Base-by-base conservation (phyloP, 2,888 invertebrate species). In the Osmoderma eremita region DNA sequence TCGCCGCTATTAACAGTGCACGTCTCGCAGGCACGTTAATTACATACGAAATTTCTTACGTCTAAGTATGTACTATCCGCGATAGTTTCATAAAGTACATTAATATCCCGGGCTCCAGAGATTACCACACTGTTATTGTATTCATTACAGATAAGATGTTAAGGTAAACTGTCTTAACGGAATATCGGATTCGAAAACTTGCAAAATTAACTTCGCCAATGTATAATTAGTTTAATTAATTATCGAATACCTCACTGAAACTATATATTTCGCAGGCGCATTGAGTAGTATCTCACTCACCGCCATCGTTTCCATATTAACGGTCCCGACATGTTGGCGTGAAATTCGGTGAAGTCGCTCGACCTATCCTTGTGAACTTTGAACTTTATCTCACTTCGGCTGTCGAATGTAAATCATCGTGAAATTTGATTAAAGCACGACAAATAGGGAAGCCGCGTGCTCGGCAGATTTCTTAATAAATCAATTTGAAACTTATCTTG, bases 191-290 rank as follows among this genome's bases (percentile, higher is more conserved):
- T 48, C 20, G 17, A 48, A 48, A 48, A 48, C 48, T 48, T 48
- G 17, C 18, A 4, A 20, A 48, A 48, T 20, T 48, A 20, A 48
- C 20, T 20, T 20, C 20, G 20, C 17, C 48, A 20, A 20, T 18
- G 12, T 4, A 30, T 18, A 48, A 48, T 48, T 48, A 48, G 48
- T 48, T 48, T 48, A 48, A 48, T 48, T 48, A 48, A 48, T 42
- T 48, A 20, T 18, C 18, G 20, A 48, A 17, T 48, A 6, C 20
- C 20, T 20, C 20, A 8, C 6, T 3, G 20, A 8, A 20, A 48
- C 48, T 18, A 20, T 18, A 18, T 20, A 48, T 20, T 12, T 20
- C 10, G 18, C n/a, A 8, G 48, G 10, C 1, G 10, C 6, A 18
- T 17, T 13, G 18, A n/a, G 10, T 45, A 45, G 10, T 12, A 12